Conservation (phyloP, 2,797 vertebrate species). For the Enoplosus armatus region DNA sequence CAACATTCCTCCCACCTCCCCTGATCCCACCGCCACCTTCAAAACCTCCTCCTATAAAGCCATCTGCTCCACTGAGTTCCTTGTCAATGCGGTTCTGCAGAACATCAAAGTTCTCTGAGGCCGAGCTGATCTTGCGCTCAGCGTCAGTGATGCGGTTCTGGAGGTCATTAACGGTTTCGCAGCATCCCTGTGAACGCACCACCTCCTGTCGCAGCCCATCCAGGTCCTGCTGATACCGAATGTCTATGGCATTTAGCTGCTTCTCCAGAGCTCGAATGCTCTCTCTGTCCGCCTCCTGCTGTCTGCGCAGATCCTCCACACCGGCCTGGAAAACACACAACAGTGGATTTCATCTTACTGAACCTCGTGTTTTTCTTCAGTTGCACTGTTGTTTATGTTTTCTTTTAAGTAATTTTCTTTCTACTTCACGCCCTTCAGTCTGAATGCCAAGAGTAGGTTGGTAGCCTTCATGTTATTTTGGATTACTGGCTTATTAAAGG, state of each 20-base stretch:
- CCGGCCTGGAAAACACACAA: slow-evolving; percentile 68
- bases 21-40: slow-evolving; percentile 8
- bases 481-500: not conserved
- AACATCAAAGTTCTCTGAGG: slow-evolving; percentile 77
- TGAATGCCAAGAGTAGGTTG: not conserved
- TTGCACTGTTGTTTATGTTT: no score
- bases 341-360: not conserved
- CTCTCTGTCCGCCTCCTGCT: slow-evolving; percentile 89
- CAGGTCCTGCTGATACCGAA: slow-evolving; percentile 79
- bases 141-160: slow-evolving; percentile 81
- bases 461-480: not conserved
- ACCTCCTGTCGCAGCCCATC: slow-evolving; percentile 81
- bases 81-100: slow-evolving; percentile 82
- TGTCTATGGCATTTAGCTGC: slow-evolving; percentile 85
- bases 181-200: slow-evolving; percentile 80
- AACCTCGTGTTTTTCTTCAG: not conserved
- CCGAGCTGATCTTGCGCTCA: slow-evolving; percentile 85
- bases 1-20: not conserved
- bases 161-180: slow-evolving; percentile 75
- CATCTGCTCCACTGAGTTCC: slow-evolving; percentile 27
- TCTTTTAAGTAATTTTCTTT: not conserved
- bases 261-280: slow-evolving; percentile 90
- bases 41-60: slow-evolving; percentile 29
- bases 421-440: not conserved
- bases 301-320: slow-evolving; percentile 87